Conservation (phyloP, 1,140 invertebrate species). For the Drosophila novamexicana region DNA sequence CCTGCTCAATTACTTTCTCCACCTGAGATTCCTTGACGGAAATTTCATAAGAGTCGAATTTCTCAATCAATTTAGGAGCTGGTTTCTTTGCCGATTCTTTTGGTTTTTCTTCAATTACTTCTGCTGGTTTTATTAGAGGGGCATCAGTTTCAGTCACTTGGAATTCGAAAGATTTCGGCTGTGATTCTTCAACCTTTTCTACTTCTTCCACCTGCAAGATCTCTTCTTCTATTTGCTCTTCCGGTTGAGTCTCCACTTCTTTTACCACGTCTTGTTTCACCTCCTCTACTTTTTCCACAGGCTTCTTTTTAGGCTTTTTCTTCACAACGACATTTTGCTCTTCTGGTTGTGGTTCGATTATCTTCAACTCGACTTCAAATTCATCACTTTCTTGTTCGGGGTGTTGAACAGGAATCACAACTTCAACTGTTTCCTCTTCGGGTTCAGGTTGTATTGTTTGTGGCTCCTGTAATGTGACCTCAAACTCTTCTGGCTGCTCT, state of each 20-base stretch:
- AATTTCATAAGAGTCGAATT: slow-evolving; percentile 68
- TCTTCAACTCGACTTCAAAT: slow-evolving; percentile 58
- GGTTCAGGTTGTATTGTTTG: slow-evolving; percentile 42
- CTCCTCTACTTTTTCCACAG: slow-evolving; percentile 48
- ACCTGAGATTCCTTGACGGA: slow-evolving; percentile 60
- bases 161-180: slow-evolving; percentile 67
- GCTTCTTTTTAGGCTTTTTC: slow-evolving; percentile 79
- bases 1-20: slow-evolving; percentile 41
- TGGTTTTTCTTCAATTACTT: slow-evolving; percentile 48
- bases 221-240: slow-evolving; percentile 19
- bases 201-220: slow-evolving; percentile 33
- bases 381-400: slow-evolving; percentile 45
- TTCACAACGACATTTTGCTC: slow-evolving; percentile 76
- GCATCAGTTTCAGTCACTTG: slow-evolving; percentile 67
- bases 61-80: slow-evolving; percentile 64
- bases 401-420: slow-evolving; percentile 46
- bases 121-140: slow-evolving; percentile 46
- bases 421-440: slow-evolving; percentile 81
- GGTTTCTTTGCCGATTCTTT: slow-evolving; percentile 47
- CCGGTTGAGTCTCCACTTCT: slow-evolving; percentile 54
- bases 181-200: slow-evolving; percentile 30
- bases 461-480: slow-evolving; percentile 85
- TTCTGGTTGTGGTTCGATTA: slow-evolving; percentile 59
- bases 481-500: slow-evolving; percentile 85
- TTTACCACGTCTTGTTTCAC: slow-evolving; percentile 57